Base-by-base conservation (phyloP, 2,888 invertebrate species). In the Entomobrya proxima region DNA sequence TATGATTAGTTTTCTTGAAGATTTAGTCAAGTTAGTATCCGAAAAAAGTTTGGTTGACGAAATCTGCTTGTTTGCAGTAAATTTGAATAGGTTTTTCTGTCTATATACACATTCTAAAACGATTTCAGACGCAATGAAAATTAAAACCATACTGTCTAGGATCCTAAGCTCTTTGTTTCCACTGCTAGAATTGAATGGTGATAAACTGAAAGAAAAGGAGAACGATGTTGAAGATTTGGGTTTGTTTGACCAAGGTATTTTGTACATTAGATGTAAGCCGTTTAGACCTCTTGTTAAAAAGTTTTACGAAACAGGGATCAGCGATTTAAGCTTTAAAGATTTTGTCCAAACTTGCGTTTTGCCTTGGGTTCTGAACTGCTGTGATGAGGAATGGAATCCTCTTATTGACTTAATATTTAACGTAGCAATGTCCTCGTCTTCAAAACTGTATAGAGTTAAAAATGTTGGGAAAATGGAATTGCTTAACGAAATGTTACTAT, bases 321-420 rank as follows among this genome's bases (percentile, higher is more conserved):
- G 15, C 21, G 69, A 37, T 11, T 58, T 52, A 47, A 32, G 44
- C 35, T 61, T 44, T 18, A 40, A 67, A 67, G 50, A 30, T 2
- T 74, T 74, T 74, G 15, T 74, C 0, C 32, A 32, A 15, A 47
- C 6, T 1, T 47, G 13, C n/a, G 21, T 50, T 6, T 30, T 72
- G 13, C 40, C 37, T 9, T 85, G 76, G 72, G 50, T 61, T 27
- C 2, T 40, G 7, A 86, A 88, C 77, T 67, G 77, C 0, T 74
- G 67, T 18, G 76, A 80, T 2, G 21, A 55, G 11, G 77, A 86
- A 61, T 88, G 86, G 86, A 24, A 58, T 9, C n/a, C 61, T 13
- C 44, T 88, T 9, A 52, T 84, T 3, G 55, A 86, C 1, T 78
- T 86, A 50, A n/a, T 88, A 4, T 75, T 61, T 32, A 32, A 61